These are phyloP conservation scores for Ernsta delagoae DNA, from an alignment of 2,888 invertebrate genomes.

Conservation along the genomic window DNA sequence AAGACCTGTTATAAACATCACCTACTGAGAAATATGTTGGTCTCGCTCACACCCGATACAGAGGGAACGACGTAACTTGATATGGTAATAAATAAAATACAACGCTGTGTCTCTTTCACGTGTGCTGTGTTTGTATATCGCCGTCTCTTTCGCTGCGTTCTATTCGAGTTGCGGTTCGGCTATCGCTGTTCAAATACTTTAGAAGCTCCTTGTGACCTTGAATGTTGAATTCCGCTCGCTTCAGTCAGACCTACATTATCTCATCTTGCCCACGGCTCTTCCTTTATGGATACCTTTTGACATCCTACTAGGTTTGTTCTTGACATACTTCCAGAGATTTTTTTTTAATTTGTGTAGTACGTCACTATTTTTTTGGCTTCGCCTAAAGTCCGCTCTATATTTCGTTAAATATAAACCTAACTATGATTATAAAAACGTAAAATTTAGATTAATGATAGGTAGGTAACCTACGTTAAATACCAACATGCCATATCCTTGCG, in stretches of 20 bases:
- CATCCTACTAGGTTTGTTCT: constrained; percentile 25
- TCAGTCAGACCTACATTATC: constrained; percentile 21
- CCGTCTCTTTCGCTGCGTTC: constrained; percentile 53
- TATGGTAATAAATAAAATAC: constrained; percentile 80
- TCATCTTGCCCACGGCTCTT: constrained; percentile 31
- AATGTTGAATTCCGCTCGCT: constrained; percentile 62
- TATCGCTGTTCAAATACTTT: constrained; percentile 79
- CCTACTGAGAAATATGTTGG: constrained; percentile 54
- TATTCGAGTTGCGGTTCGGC: constrained; percentile 60
- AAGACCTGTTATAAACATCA: constrained; percentile 46
- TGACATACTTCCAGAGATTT: constrained; percentile 6
- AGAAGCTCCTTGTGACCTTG: constrained; percentile 78
- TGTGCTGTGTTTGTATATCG: constrained; percentile 37
- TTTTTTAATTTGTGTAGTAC: neutral
- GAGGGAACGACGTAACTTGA: constrained; percentile 66
- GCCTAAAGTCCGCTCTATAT: too few species aligned
- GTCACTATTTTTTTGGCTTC: neutral
- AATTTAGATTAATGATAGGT: too few species aligned
- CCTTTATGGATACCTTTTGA: constrained; percentile 27
- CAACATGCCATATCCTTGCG: too few species aligned
- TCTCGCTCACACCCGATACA: constrained; percentile 63
- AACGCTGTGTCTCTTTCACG: constrained; percentile 53
- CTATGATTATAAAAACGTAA: too few species aligned
- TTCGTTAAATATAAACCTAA: too few species aligned
- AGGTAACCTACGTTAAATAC: too few species aligned